phyloP scores from a whole-genome alignment of 2,113 vertebrate genomes.

The Perca schrenkii region DNA sequence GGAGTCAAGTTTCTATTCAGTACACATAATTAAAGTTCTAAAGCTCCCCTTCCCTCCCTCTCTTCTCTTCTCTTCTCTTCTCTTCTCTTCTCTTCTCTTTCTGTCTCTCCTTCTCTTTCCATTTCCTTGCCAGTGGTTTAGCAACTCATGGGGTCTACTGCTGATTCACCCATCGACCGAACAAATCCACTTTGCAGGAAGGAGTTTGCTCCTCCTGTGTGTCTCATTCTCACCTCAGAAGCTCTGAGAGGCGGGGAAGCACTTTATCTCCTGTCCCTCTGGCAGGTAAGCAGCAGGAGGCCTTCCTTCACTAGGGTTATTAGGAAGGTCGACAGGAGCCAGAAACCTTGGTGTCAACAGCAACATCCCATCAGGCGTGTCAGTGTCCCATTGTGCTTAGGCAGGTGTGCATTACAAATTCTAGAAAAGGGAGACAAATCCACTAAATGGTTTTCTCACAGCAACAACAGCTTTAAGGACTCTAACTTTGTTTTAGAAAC shows the following conservation, averaged over 20 bases:
- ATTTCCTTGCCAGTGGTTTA: slow-evolving; percentile 50
- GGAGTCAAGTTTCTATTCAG: slow-evolving; percentile 72
- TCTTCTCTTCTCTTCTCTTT: too few species aligned
- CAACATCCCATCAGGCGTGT: slow-evolving; percentile 49
- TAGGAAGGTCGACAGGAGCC: slow-evolving; percentile 30
- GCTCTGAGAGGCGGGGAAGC: slow-evolving; percentile 16
- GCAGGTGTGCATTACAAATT: slow-evolving; percentile 45
- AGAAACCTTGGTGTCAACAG: slow-evolving; percentile 23
- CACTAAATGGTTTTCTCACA: slow-evolving; percentile 12
- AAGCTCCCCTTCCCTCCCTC: slow-evolving; percentile 20
- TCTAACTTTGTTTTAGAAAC: not conserved
- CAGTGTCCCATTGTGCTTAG: slow-evolving; percentile 41
- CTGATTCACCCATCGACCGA: slow-evolving; percentile 70
- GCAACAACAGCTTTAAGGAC: not conserved
- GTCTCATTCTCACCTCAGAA: slow-evolving; percentile 59
- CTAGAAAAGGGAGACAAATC: slow-evolving; percentile 29
- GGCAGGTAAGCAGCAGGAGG: slow-evolving; percentile 47
- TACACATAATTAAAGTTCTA: slow-evolving; percentile 67
- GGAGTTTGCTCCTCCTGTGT: slow-evolving; percentile 33
- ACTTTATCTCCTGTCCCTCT: slow-evolving; percentile 22
- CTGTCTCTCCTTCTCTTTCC: slow-evolving; percentile 24
- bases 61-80: not conserved
- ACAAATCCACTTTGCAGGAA: slow-evolving; percentile 59
- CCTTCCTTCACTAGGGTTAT: slow-evolving; percentile 2
- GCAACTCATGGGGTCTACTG: slow-evolving; percentile 44